phyloP scores from a whole-genome alignment of 2,888 invertebrate genomes.

The Ferrisia virgata region DNA sequence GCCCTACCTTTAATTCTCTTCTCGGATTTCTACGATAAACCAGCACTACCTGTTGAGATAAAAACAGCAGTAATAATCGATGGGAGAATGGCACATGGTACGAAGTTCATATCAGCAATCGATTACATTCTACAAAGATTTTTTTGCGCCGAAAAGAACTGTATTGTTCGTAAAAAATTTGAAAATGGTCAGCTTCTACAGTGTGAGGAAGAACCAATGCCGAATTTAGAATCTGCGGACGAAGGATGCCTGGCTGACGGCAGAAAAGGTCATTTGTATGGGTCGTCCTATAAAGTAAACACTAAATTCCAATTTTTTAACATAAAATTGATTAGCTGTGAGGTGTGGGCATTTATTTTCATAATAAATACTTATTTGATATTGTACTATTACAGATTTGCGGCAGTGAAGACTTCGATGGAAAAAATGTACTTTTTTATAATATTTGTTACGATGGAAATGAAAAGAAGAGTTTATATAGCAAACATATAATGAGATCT shows the following conservation, averaged over 20 bases:
- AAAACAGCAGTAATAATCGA: neutral
- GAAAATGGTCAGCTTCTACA: neutral
- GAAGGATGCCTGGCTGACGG: neutral
- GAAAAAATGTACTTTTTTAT: neutral
- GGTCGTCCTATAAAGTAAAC: neutral
- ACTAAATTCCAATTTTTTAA: neutral
- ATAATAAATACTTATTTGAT: too few species aligned
- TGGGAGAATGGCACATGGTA: neutral
- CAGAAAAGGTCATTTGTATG: neutral
- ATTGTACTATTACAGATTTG: neutral
- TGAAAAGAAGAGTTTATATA: neutral
- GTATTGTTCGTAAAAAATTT: neutral
- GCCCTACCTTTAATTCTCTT: neutral
- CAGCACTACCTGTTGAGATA: neutral
- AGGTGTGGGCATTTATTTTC: too few species aligned
- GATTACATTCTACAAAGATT: neutral
- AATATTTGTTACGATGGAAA: neutral
- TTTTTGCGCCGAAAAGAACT: neutral
- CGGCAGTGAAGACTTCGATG: neutral
- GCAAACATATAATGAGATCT: neutral
- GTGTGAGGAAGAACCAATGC: neutral
- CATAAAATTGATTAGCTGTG: neutral
- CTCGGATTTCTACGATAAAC: neutral
- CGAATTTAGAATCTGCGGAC: neutral
- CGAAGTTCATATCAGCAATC: neutral